Percentiles rank a stretch among this genome's conserved stretches.
Evolutionary conservation across 2,113 vertebrate species (phyloP).

Genomic region (Nycticorax nycticorax): DNA sequence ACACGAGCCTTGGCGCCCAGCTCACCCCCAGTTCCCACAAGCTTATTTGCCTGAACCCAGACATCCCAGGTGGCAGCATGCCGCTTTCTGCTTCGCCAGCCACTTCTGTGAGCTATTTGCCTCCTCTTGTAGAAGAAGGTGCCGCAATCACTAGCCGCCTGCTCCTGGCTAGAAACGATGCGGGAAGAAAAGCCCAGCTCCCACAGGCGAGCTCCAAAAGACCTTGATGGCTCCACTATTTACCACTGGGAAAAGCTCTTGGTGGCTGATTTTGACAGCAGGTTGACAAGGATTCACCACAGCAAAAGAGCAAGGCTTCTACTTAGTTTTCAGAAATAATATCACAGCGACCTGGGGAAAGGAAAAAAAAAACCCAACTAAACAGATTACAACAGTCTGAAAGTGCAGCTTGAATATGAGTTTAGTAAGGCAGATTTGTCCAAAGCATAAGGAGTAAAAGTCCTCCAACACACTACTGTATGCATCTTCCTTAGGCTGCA

Average conservation of each 20-base stretch:
- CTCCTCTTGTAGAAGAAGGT: neutral
- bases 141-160: neutral
- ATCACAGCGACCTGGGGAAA: accelerated
- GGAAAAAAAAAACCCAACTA: neutral
- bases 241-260: neutral
- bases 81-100: neutral
- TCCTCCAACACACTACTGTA: neutral
- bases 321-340: neutral
- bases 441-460: neutral
- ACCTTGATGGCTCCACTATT: neutral
- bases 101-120: neutral
- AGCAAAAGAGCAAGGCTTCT: neutral
- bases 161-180: neutral
- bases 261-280: neutral
- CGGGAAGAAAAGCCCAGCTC: neutral
- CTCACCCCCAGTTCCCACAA: accelerated
- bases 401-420: neutral
- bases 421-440: neutral
- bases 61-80: accelerated
- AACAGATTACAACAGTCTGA: neutral
- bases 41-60: neutral
- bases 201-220: accelerated
- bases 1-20: accelerated
- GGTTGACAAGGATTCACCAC: neutral
- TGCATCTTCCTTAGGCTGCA: neutral